Conservation (phyloP, 2,888 invertebrate genomes). For the Hypsopygia costalis region DNA sequence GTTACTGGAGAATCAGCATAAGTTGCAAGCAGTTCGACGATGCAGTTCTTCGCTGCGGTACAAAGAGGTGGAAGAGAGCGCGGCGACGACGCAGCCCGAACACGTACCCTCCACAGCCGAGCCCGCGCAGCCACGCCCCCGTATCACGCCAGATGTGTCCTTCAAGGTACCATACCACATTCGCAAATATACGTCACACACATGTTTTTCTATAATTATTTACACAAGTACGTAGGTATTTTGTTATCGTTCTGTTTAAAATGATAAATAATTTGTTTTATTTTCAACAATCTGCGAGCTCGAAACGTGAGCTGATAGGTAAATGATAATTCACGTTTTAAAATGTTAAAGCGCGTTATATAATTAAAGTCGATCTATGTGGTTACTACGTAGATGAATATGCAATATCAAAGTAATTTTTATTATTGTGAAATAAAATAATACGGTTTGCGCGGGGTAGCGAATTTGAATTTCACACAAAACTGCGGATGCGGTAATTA, state of each 20-base stretch:
- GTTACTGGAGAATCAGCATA: constrained; percentile 87
- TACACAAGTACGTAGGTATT: not conserved
- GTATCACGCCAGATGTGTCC: constrained; percentile 61
- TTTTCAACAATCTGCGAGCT: not conserved
- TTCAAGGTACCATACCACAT: constrained; percentile 75
- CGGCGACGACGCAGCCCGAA: constrained; percentile 36
- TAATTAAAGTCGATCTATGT: too few species aligned
- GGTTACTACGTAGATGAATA: too few species aligned
- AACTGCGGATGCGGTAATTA: too few species aligned
- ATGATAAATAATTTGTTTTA: not conserved
- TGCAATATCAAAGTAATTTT: too few species aligned
- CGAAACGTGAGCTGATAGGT: too few species aligned
- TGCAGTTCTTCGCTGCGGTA: constrained; percentile 79
- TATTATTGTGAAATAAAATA: too few species aligned
- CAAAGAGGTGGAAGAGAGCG: constrained; percentile 69
- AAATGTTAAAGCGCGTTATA: too few species aligned
- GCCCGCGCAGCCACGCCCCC: constrained; percentile 44
- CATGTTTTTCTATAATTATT: not conserved
- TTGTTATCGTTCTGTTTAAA: not conserved
- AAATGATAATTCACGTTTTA: too few species aligned
- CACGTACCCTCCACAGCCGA: constrained; percentile 33
- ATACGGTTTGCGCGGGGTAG: too few species aligned
- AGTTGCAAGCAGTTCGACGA: constrained; percentile 81
- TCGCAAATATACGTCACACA: not conserved
- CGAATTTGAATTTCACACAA: too few species aligned